Percentiles rank a stretch among this genome's conserved stretches.
Conservation (phyloP, 1,140 invertebrate species). For the Schlechtendalia chinensis region DNA sequence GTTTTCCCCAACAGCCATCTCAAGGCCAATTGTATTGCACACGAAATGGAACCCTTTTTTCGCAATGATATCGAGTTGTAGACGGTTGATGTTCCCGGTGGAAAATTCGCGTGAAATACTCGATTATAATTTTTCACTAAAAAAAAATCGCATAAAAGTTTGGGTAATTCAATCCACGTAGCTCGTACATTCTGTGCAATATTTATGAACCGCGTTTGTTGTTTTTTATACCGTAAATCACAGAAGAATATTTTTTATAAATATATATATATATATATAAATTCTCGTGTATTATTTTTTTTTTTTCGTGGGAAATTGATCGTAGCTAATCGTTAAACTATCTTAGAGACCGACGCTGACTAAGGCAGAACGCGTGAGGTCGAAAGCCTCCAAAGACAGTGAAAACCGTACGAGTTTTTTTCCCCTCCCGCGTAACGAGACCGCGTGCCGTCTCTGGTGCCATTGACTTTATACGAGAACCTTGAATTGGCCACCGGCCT, state of each 20-base stretch:
- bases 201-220: too few relatives aligned
- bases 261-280: too few relatives aligned
- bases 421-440: neutral
- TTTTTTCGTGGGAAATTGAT: slow-evolving; percentile 31
- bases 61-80: too few relatives aligned
- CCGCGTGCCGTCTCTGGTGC: neutral
- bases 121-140: too few relatives aligned
- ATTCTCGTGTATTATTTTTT: neutral
- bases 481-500: slow-evolving; percentile 39
- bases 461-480: slow-evolving; percentile 20
- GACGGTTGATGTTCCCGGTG: too few relatives aligned
- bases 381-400: slow-evolving; percentile 18
- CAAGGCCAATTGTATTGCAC: too few relatives aligned
- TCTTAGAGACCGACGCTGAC: neutral
- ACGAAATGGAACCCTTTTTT: too few relatives aligned
- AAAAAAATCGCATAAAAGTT: too few relatives aligned
- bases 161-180: too few relatives aligned
- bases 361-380: slow-evolving; percentile 1
- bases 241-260: neutral
- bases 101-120: too few relatives aligned
- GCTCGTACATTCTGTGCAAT: too few relatives aligned
- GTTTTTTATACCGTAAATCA: neutral
- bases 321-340: slow-evolving; percentile 46
- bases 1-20: too few relatives aligned
- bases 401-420: slow-evolving; percentile 25